phyloP scores from a whole-genome alignment of 2,888 invertebrate genomes.

The Thera britannica region DNA sequence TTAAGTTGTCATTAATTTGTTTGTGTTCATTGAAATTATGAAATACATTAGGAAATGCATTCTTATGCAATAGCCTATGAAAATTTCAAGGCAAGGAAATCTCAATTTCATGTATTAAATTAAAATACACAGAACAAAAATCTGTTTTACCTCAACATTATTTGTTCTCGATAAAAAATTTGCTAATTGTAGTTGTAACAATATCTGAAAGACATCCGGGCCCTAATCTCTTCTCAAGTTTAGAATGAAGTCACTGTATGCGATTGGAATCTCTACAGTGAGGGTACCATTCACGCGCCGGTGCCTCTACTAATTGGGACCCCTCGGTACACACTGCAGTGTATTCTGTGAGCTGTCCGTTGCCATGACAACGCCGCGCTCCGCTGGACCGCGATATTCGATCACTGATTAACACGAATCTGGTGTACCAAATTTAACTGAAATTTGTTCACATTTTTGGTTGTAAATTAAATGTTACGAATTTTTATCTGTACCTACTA shows the following conservation, averaged over 20 bases:
- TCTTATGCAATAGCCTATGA: constrained; percentile 2
- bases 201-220: not conserved
- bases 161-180: no score
- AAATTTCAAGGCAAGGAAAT: not conserved
- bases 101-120: not conserved
- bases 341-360: constrained; percentile 28
- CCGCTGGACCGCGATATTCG: constrained; percentile 36
- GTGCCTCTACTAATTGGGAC: constrained; percentile 47
- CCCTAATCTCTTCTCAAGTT: not conserved
- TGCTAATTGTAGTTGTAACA: no score
- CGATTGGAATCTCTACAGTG: not conserved
- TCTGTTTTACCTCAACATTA: no score
- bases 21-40: constrained; percentile 23
- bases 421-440: constrained; percentile 9
- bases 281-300: constrained; percentile 30
- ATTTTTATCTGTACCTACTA: no score
- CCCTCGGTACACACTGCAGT: constrained; percentile 3
- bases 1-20: constrained; percentile 12
- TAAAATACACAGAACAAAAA: no score
- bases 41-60: constrained; percentile 22
- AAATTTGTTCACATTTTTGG: constrained; percentile 15
- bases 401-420: constrained; percentile 28
- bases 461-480: not conserved
- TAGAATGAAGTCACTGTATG: not conserved
- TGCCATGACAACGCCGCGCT: constrained; percentile 42